Evolutionary conservation across 2,113 vertebrate genomes (phyloP).

Genomic region (Amazona vittata): DNA sequence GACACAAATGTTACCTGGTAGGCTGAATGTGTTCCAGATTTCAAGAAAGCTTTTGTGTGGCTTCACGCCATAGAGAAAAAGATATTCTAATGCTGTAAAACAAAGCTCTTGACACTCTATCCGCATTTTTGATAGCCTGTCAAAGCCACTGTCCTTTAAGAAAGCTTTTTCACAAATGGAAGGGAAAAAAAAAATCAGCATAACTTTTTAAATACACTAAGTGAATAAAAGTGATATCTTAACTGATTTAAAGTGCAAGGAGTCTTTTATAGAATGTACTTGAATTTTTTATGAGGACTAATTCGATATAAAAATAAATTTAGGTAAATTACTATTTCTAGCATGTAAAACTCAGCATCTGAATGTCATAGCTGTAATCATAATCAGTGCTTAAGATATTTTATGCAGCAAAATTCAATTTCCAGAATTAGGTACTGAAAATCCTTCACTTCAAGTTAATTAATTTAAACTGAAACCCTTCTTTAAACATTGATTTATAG

Average conservation of each 20-base stretch:
- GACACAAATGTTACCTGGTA: neutral
- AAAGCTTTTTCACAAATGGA: neutral
- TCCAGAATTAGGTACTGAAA: neutral
- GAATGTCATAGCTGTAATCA: neutral
- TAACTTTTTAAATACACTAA: neutral
- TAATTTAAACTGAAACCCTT: neutral
- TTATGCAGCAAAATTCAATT: neutral
- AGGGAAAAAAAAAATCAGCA: neutral
- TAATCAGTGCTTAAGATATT: neutral
- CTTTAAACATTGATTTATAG: neutral
- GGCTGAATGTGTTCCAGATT: neutral
- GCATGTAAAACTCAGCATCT: neutral
- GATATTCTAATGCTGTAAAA: neutral
- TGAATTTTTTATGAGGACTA: neutral
- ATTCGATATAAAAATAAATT: neutral
- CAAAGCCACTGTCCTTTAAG: neutral
- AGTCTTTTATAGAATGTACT: neutral
- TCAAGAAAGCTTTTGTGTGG: neutral
- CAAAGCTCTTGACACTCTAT: neutral
- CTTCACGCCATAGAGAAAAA: neutral
- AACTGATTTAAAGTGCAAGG: neutral
- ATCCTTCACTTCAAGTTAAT: neutral
- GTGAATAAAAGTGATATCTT: neutral
- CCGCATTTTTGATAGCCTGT: neutral
- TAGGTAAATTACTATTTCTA: neutral